Percentiles rank a stretch among this genome's conserved stretches.
These are phyloP conservation scores for Theretra japonica DNA, from an alignment of 2,888 invertebrate species.

Conservation along the genomic window DNA sequence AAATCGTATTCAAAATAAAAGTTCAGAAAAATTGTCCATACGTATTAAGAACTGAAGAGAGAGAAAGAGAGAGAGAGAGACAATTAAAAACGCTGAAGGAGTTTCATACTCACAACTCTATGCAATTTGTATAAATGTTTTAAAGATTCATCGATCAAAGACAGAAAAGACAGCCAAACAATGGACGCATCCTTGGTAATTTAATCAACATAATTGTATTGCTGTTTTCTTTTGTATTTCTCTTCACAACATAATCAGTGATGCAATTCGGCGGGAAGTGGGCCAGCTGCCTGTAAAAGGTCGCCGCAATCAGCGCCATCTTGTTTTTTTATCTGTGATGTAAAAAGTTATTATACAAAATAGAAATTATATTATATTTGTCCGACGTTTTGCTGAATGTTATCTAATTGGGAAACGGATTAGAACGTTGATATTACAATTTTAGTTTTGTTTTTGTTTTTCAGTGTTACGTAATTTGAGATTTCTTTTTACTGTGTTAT, in stretches of 20 bases:
- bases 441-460: neutral
- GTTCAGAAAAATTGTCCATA: no score
- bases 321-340: constrained; percentile 30
- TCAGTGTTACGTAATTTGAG: neutral
- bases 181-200: neutral
- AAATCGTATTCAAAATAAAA: neutral
- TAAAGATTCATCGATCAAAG: neutral
- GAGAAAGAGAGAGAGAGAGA: no score
- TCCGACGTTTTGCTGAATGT: neutral
- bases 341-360: neutral
- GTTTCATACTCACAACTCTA: no score
- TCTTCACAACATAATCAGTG: constrained; percentile 34
- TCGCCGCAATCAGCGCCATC: constrained; percentile 37
- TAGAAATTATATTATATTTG: neutral
- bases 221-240: constrained; percentile 8
- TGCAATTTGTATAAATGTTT: neutral
- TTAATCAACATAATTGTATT: neutral
- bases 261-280: constrained; percentile 45
- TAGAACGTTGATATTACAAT: neutral
- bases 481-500: no score
- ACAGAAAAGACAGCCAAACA: neutral
- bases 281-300: constrained; percentile 40
- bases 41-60: no score
- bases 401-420: neutral
- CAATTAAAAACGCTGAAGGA: no score